These are phyloP conservation scores for Magallana nippona DNA, from an alignment of 2,888 invertebrate genomes.

Conservation along the genomic window DNA sequence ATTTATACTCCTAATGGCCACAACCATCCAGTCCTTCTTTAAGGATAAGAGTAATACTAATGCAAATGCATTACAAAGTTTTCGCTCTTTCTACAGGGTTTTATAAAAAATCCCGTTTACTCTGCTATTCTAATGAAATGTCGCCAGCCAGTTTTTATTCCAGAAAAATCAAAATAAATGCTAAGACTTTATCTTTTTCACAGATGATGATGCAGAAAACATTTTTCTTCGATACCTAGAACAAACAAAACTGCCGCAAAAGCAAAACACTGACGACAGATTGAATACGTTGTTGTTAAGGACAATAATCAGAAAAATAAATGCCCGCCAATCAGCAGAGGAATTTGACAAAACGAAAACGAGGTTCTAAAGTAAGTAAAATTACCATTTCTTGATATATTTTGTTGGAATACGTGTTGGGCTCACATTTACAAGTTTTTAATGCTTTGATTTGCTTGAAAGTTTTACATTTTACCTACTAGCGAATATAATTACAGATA, in stretches of 20 bases:
- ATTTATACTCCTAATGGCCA: too few species aligned
- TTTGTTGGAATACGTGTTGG: too few species aligned
- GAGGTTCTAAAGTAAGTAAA: neutral
- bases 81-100: too few species aligned
- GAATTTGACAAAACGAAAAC: neutral
- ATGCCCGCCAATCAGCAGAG: neutral
- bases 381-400: neutral
- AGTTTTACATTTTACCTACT: too few species aligned
- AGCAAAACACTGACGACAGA: neutral
- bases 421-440: too few species aligned
- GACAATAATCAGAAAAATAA: neutral
- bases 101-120: too few species aligned
- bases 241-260: neutral
- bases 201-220: conserved; percentile 4
- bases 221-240: conserved; percentile 11
- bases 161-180: neutral
- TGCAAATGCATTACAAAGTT: too few species aligned
- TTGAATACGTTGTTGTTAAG: neutral
- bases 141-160: neutral
- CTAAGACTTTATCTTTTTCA: neutral
- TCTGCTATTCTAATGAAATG: too few species aligned
- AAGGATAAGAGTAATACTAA: too few species aligned
- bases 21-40: too few species aligned
- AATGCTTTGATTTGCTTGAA: too few species aligned
- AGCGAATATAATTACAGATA: too few species aligned